phyloP scores from a whole-genome alignment of 30 jellyfish, hydroid and myxozoan species.

The Hydractinia symbiolongicarpus region DNA sequence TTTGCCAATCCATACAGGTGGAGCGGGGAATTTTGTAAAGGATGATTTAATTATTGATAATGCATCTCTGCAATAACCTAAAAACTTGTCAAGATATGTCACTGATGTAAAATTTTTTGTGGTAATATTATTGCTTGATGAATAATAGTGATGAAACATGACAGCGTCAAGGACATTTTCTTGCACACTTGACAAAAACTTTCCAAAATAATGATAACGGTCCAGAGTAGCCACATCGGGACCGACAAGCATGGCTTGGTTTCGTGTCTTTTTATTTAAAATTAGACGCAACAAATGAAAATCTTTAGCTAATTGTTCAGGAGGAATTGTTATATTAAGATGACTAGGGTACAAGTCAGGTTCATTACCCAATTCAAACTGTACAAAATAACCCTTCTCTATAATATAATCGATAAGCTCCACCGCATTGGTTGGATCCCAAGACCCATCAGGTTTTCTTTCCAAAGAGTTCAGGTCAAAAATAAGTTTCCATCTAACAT shows the following conservation, averaged over 20 bases:
- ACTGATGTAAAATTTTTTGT: slow-evolving; percentile 52
- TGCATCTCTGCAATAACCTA: slow-evolving; percentile 33
- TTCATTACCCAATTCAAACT: slow-evolving; percentile 81
- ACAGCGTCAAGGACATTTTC: slow-evolving; percentile 59
- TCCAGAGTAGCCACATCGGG: slow-evolving; percentile 86
- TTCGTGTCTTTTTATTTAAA: slow-evolving; percentile 40
- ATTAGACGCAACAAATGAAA: slow-evolving; percentile 34
- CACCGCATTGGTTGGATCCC: slow-evolving; percentile 79
- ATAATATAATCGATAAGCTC: slow-evolving; percentile 44
- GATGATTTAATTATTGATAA: slow-evolving; percentile 25
- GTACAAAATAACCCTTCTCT: slow-evolving; percentile 51
- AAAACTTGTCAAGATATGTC: slow-evolving; percentile 54
- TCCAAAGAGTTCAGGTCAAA: slow-evolving; percentile 57
- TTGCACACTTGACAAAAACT: slow-evolving; percentile 47
- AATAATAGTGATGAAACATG: slow-evolving; percentile 67
- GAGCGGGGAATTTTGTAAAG: slow-evolving; percentile 32
- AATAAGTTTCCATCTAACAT: slow-evolving; percentile 59
- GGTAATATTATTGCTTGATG: slow-evolving; percentile 63
- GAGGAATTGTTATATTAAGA: slow-evolving; percentile 46
- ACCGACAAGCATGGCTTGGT: slow-evolving; percentile 58
- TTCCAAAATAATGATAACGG: slow-evolving; percentile 40
- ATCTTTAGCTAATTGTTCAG: slow-evolving; percentile 82
- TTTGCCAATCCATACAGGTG: slow-evolving; percentile 80
- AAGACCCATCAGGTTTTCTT: slow-evolving; percentile 57
- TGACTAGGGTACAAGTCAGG: slow-evolving; percentile 64